phyloP scores from a whole-genome alignment of 2,113 vertebrate genomes.

The Lota lota region DNA sequence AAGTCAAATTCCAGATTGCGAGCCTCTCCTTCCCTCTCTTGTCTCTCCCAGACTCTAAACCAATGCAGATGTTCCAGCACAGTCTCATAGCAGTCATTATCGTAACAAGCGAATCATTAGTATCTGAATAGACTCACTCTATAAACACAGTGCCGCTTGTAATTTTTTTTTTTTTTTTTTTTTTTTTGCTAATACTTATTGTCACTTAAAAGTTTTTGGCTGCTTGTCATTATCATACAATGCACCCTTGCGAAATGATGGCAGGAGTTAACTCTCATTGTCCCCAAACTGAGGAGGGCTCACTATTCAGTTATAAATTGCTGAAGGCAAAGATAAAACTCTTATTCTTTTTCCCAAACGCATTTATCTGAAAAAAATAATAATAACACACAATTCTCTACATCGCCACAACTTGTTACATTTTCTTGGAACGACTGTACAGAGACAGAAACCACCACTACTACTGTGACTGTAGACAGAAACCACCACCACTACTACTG shows the following conservation, averaged over 20 bases:
- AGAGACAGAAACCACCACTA: too few species aligned
- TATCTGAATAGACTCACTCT: slow-evolving; percentile 67
- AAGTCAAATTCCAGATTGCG: slow-evolving; percentile 71
- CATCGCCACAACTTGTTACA: too few species aligned
- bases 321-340: too few species aligned
- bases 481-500: too few species aligned
- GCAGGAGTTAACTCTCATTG: slow-evolving; percentile 33
- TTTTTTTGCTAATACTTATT: slow-evolving; percentile 40
- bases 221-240: slow-evolving; percentile 37
- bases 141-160: slow-evolving; percentile 64
- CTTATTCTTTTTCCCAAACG: too few species aligned
- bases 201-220: slow-evolving; percentile 45
- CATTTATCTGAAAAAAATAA: too few species aligned
- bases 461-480: too few species aligned
- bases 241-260: slow-evolving; percentile 39
- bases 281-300: slow-evolving; percentile 40
- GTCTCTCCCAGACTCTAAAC: slow-evolving; percentile 61
- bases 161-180: slow-evolving; percentile 55
- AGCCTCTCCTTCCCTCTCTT: slow-evolving; percentile 52
- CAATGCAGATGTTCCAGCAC: slow-evolving; percentile 77
- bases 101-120: slow-evolving; percentile 75
- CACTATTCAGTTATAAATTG: slow-evolving; percentile 40
- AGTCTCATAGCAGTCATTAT: slow-evolving; percentile 72
- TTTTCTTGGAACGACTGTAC: too few species aligned
- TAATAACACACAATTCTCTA: too few species aligned